These are phyloP conservation scores for Glossophaga mutica DNA, from an alignment of 2,797 vertebrate species.

Conservation along the genomic window DNA sequence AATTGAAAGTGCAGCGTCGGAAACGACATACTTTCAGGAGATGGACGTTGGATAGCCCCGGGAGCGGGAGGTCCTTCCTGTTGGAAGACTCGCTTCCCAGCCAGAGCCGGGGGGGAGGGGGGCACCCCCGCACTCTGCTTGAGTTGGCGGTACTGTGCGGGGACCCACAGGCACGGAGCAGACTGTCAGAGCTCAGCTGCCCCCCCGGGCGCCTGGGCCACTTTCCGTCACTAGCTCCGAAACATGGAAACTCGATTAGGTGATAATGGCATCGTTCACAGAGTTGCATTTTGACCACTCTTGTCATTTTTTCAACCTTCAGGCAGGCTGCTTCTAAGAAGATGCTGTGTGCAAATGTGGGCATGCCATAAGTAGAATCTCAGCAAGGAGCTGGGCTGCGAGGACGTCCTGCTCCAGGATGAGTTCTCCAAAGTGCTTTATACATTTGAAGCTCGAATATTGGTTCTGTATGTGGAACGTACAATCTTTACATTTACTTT, in stretches of 20 bases:
- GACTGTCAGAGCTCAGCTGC: neutral
- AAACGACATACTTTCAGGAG: neutral
- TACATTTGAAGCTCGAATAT: neutral
- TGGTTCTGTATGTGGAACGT: neutral
- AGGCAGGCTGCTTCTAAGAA: neutral
- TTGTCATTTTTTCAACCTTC: neutral
- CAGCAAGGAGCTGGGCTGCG: neutral
- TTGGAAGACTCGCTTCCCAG: neutral
- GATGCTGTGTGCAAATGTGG: neutral
- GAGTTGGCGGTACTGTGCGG: neutral
- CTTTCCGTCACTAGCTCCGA: neutral
- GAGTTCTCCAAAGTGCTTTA: neutral
- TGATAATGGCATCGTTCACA: neutral
- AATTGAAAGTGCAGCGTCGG: neutral
- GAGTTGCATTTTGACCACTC: neutral
- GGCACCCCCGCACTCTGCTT: neutral
- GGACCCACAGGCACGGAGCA: neutral
- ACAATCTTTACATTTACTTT: neutral
- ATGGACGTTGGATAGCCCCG: neutral
- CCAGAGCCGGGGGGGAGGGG: neutral
- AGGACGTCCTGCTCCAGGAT: neutral
- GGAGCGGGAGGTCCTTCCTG: neutral
- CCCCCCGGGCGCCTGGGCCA: neutral
- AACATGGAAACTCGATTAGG: neutral
- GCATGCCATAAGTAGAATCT: neutral